Conservation (phyloP, 2,113 vertebrate genomes). For the Gracilinanus agilis region DNA sequence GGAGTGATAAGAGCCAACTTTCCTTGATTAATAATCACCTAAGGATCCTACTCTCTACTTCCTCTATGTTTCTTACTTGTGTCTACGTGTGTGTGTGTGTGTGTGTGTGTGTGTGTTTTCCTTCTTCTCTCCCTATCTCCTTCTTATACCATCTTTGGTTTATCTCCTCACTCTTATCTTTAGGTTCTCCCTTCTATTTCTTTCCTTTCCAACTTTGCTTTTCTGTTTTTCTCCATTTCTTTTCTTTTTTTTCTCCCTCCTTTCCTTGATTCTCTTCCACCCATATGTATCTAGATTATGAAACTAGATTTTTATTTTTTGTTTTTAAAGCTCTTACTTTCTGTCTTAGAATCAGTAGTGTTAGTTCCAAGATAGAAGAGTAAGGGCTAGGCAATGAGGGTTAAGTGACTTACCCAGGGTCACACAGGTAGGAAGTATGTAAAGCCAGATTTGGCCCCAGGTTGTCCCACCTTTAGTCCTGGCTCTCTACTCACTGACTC, state of each 20-base stretch:
- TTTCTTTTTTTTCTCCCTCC: neutral
- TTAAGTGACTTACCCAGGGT: too few species aligned
- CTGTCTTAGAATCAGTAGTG: too few species aligned
- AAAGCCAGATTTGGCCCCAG: too few species aligned
- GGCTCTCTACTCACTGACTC: too few species aligned
- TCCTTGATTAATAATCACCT: constrained; percentile 3
- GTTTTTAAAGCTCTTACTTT: too few species aligned
- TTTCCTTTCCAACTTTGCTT: neutral
- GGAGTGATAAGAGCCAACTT: neutral
- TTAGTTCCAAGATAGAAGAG: too few species aligned
- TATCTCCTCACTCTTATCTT: constrained; percentile 2
- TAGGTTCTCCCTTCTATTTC: neutral
- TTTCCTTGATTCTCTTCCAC: neutral
- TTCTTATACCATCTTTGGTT: neutral
- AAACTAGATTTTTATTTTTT: neutral
- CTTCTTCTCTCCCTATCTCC: neutral
- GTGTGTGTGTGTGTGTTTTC: too few species aligned
- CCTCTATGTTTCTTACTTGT: neutral
- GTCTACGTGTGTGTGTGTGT: neutral
- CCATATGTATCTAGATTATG: neutral
- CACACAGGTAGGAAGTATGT: too few species aligned
- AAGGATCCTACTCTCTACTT: neutral
- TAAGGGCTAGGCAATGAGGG: too few species aligned
- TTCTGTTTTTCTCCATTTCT: neutral
- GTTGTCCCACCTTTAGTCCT: too few species aligned